A percentile compares a stretch with the other conserved stretches of the same genome.
Evolutionary conservation across 2,797 vertebrate genomes (phyloP).

Genomic region (Acrocephalus scirpaceus): DNA sequence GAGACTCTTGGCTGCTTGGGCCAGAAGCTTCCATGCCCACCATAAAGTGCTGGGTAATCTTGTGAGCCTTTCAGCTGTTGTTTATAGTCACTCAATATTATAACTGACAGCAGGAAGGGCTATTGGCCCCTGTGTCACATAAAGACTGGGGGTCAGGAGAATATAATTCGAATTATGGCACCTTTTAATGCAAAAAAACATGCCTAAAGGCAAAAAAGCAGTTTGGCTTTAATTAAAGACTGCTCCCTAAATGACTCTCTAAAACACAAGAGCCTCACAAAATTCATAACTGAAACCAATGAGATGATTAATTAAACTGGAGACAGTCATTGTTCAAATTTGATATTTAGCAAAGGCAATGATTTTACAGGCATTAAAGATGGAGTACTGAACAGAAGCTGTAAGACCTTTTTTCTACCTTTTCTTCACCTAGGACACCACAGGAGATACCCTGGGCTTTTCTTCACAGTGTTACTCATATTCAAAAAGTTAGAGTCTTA

Average conservation of each 20-base stretch:
- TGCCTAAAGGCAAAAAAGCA: constrained; percentile 26
- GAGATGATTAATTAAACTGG: constrained; percentile 25
- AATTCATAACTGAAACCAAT: constrained; percentile 20
- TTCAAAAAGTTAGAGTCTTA: not conserved
- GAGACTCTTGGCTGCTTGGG: not conserved
- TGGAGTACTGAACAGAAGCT: not conserved
- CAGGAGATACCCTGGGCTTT: not conserved
- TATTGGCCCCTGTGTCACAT: not conserved
- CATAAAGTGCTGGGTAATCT: not conserved
- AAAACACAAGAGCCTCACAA: constrained; percentile 32
- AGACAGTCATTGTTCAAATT: not conserved
- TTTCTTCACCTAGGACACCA: not conserved
- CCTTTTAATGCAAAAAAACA: not conserved
- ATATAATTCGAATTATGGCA: not conserved
- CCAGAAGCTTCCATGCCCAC: not conserved
- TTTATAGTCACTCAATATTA: not conserved
- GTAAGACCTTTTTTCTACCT: not conserved
- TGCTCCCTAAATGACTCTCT: constrained; percentile 20
- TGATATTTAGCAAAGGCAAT: not conserved
- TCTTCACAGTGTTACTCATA: not conserved
- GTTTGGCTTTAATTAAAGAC: constrained; percentile 43
- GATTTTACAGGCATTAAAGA: not conserved
- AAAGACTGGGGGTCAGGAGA: not conserved
- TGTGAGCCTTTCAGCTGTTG: not conserved
- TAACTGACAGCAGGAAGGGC: not conserved